phyloP scores from a whole-genome alignment of 2,797 vertebrate genomes.

The Onychomys torridus region DNA sequence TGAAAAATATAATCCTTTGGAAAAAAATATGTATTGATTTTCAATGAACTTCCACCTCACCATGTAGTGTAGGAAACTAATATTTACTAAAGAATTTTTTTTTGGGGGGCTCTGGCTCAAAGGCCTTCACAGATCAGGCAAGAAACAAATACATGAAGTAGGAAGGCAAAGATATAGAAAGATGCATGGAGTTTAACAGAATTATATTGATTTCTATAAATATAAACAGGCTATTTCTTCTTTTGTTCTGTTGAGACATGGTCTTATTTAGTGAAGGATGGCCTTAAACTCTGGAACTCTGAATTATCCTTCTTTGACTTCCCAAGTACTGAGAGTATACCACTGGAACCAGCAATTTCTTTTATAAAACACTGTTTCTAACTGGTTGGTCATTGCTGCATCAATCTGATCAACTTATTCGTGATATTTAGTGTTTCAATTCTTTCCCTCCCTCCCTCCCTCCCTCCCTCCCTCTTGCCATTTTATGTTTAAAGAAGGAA shows the following conservation, averaged over 20 bases:
- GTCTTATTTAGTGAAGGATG: neutral
- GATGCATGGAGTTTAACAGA: neutral
- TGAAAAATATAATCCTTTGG: neutral
- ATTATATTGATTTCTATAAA: neutral
- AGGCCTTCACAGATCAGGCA: neutral
- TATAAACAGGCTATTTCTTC: neutral
- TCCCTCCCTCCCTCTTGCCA: neutral
- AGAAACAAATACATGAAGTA: neutral
- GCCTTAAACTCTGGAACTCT: neutral
- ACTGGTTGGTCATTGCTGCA: neutral
- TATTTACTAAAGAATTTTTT: neutral
- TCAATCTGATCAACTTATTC: neutral
- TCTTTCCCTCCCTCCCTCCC: neutral
- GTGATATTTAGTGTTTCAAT: neutral
- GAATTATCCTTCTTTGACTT: neutral
- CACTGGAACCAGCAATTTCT: neutral
- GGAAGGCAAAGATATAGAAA: neutral
- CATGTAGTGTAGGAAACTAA: neutral
- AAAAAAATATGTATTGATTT: slow-evolving; percentile 42
- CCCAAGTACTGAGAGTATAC: neutral
- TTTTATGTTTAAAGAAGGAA: slow-evolving; percentile 87
- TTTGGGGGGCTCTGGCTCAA: neutral
- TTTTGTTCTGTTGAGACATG: neutral
- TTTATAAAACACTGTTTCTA: neutral
- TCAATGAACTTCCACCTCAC: neutral